Evolutionary conservation across 2,797 vertebrate species (phyloP).

Genomic region (Pempheris klunzingeri): DNA sequence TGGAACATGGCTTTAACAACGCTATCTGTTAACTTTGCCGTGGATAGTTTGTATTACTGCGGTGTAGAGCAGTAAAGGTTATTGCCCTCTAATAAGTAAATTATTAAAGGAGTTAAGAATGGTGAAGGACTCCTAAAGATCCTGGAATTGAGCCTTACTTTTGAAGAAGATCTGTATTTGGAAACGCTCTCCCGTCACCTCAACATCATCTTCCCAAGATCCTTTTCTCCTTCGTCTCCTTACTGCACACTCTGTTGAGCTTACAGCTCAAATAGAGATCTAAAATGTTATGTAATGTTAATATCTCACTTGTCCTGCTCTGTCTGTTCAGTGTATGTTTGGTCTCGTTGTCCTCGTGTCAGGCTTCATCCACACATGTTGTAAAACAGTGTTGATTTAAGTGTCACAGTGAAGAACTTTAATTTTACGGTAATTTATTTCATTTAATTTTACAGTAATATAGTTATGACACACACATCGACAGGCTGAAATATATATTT

Average conservation of each 20-base stretch:
- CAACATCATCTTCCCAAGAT: neutral
- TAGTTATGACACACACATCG: neutral
- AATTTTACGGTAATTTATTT: neutral
- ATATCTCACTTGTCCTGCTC: neutral
- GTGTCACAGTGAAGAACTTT: neutral
- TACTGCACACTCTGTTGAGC: neutral
- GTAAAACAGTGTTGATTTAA: neutral
- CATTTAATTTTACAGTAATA: neutral
- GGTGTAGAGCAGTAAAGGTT: neutral
- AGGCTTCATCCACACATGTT: neutral
- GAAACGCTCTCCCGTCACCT: neutral
- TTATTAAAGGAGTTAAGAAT: neutral
- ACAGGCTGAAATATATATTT: constrained; percentile 1
- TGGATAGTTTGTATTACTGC: neutral
- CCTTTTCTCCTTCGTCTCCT: neutral
- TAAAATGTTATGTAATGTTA: neutral
- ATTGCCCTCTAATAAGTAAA: neutral
- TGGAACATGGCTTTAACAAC: neutral
- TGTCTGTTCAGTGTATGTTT: constrained; percentile 30
- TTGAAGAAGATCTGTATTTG: neutral
- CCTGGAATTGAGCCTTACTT: neutral
- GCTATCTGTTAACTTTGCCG: neutral
- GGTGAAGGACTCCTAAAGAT: neutral
- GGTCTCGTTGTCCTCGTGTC: neutral
- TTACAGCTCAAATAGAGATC: neutral